Base-by-base conservation (phyloP, 2,113 vertebrate species). In the Merops nubicus region DNA sequence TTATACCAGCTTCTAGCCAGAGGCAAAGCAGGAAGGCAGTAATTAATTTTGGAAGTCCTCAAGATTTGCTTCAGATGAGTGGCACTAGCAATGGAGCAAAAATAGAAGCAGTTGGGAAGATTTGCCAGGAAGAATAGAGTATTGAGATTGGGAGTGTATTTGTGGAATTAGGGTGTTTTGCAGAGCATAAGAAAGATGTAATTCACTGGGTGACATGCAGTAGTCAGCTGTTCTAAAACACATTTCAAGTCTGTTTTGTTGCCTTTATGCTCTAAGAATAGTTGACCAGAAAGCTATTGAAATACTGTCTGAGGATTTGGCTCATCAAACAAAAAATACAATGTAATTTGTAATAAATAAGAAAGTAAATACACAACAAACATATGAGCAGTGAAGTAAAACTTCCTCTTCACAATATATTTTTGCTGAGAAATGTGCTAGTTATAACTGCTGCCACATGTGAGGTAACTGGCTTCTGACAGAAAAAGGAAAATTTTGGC, bases 1-100 rank as follows among this genome's bases (percentile, higher is more conserved):
- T 95, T 91, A 29, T 87, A 64, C 73, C 91, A 96, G 56, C 77
- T 60, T 86, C 69, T 87, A 78, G 89, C 86, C 84, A 87, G 93
- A 87, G 91, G 91, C 93, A 79, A 81, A 78, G 91, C 51, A 96
- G 89, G 87, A 94, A 89, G 77, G 62, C 87, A 63, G 69, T 72
- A 81, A 94, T 93, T 81, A 80, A 90, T 96, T 92, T 88, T 96
- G 84, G 64, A 96, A 91, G 91, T 91, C 62, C 77, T 94, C 60
- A 85, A 74, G 94, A 87, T 87, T 96, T 89, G 56, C 77, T 64
- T 95, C 93, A 85, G 48, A 67, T 95, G 91, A 96, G 73, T 92
- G 80, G 56, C 8, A 15, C 38, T 70, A 91, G 80, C 64, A 89
- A 8, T 51, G 57, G 60, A 92, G 69, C 4, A 20, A 93, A 95